Evolutionary conservation across 2,797 vertebrate genomes (phyloP), one percentile per base, ranked within the genome.

Genomic region (Erpetoichthys calabaricus): DNA sequence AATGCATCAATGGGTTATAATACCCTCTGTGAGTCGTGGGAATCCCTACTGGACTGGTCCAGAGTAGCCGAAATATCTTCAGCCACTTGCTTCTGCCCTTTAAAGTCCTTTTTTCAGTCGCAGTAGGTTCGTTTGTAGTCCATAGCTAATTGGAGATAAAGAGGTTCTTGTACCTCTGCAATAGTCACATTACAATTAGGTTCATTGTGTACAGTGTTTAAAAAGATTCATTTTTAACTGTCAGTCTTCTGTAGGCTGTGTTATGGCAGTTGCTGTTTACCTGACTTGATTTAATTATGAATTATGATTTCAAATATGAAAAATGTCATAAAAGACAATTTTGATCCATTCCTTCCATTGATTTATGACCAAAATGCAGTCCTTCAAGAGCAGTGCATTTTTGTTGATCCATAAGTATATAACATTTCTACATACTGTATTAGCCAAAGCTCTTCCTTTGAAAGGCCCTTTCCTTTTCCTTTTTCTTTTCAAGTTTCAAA

Each of bases 401-500:
- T 25, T 25, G 25, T 25, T 25, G 25, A 25, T 25, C 25, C 25
- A 25, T 25, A 25, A 25, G 25, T 25, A 25, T 25, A 25, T 25
- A 25, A 25, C 25, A 25, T 25, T 25, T 25, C 5, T 5, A 45
- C 53, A 53, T 45, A 44, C 61, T 55, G 61, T 46, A 62, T 50
- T 58, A 52, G 47, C 46, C 52, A 50, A 47, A 8, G 9, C 45
- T n/a, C 5, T 42, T 47, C 45, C 44, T 46, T 44, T 55, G 52
- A 56, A 45, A 5, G 42, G 46, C 52, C 50, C 50, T 51, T 49
- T 47, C 6, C 44, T 25, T 55, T 44, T 58, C 50, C 50, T 41
- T 49, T 47, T 8, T 47, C 41, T 55, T 44, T 58, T 44, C 10
- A 60, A 60, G 57, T 56, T 49, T 56, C 45, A 41, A 59, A 42